Conservation (phyloP, 2,797 vertebrate species). For the Oreonectes daqikongensis region DNA sequence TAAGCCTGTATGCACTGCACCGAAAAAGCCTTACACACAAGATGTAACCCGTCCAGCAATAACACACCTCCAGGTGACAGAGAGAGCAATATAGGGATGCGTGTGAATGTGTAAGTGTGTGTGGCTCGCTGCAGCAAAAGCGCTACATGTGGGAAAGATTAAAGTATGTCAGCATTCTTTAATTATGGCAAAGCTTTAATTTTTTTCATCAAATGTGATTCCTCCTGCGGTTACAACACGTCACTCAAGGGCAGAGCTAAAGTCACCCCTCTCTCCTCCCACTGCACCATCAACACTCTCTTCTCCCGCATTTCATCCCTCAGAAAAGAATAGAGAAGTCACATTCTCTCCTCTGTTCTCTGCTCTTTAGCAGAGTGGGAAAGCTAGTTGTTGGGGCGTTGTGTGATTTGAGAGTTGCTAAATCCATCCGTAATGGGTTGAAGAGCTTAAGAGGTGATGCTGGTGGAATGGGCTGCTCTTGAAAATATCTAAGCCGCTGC, state of each 20-base stretch:
- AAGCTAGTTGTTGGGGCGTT: constrained; percentile 27
- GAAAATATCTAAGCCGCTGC: constrained; percentile 18
- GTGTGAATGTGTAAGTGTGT: constrained; percentile 27
- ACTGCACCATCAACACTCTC: constrained; percentile 67
- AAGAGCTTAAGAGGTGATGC: constrained; percentile 41
- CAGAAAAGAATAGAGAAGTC: constrained; percentile 12
- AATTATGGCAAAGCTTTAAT: constrained; percentile 38
- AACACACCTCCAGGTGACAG: constrained; percentile 57
- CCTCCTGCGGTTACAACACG: constrained; percentile 15
- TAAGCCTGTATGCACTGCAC: constrained; percentile 60
- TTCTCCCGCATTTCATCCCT: constrained; percentile 49
- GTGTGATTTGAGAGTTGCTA: constrained; percentile 42
- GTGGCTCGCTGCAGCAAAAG: constrained; percentile 31
- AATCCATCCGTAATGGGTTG: constrained; percentile 37
- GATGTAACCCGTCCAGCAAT: constrained; percentile 59
- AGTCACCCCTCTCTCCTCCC: constrained; percentile 63
- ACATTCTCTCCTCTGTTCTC: not conserved
- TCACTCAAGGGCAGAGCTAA: constrained; percentile 70
- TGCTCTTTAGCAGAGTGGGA: not conserved
- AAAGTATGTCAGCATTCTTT: constrained; percentile 49
- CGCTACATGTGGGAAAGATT: constrained; percentile 16
- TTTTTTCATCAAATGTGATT: constrained; percentile 45
- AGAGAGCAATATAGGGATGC: constrained; percentile 55
- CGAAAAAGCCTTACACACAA: constrained; percentile 61
- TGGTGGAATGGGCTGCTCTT: constrained; percentile 16